Conservation (phyloP, 2,113 vertebrate genomes). For the Verasper variegatus region DNA sequence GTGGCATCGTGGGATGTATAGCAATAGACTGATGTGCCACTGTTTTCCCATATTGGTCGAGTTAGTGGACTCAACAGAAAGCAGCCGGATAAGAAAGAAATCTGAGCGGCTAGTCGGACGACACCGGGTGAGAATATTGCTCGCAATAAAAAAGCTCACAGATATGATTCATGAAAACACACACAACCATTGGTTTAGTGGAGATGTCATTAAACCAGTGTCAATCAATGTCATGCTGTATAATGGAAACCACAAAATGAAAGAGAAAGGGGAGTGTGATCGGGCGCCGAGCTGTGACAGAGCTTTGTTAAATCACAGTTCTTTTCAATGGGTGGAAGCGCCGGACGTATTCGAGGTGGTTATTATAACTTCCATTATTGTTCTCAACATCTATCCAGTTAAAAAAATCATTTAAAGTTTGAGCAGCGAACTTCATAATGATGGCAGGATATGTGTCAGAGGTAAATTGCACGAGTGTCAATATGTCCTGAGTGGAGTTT, state of each 20-base stretch:
- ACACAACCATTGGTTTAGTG: constrained; percentile 3
- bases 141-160: constrained; percentile 18
- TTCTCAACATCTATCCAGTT: neutral
- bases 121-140: neutral
- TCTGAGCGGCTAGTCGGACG: neutral
- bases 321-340: neutral
- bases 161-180: constrained; percentile 1
- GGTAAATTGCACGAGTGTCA: too few relatives aligned
- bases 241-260: constrained; percentile 7
- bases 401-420: neutral
- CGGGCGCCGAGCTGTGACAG: neutral
- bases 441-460: too few relatives aligned
- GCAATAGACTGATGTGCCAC: constrained; percentile 8
- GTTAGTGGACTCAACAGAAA: neutral
- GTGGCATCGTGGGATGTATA: neutral
- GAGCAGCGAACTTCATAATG: neutral
- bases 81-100: neutral
- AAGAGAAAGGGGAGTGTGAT: neutral
- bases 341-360: too few relatives aligned
- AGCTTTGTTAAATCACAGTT: neutral
- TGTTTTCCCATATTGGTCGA: neutral
- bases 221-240: constrained; percentile 10
- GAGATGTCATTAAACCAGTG: constrained; percentile 12
- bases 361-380: too few relatives aligned
- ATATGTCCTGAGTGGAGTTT: too few relatives aligned